Percentiles rank a stretch among this genome's conserved stretches.
phyloP scores from a whole-genome alignment of 1,140 invertebrate species.

The Zaprionus taronus region DNA sequence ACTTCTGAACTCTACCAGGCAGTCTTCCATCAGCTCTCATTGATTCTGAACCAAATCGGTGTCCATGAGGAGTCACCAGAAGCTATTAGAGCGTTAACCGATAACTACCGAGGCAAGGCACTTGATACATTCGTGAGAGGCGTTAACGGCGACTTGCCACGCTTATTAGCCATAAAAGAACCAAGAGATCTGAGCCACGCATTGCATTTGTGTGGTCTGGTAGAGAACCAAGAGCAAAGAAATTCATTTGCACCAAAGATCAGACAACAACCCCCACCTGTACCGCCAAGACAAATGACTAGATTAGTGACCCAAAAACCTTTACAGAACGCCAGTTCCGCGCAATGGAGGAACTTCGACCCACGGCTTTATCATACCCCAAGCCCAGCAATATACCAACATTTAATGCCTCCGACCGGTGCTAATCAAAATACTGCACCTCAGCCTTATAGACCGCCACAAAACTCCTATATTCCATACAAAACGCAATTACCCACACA shows the following conservation, averaged over 20 bases:
- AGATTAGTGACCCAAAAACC: too few relatives aligned
- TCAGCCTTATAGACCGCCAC: background rate
- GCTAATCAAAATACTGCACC: background rate
- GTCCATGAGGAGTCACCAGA: background rate
- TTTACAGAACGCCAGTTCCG: too few relatives aligned
- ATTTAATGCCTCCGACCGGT: background rate
- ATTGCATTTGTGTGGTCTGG: constrained; percentile 5
- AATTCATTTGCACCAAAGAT: constrained; percentile 8
- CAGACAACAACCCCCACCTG: too few relatives aligned
- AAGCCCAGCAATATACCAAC: too few relatives aligned
- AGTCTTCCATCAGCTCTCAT: constrained; percentile 7
- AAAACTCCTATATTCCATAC: background rate
- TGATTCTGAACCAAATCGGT: background rate
- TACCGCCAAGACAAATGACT: constrained; percentile 10
- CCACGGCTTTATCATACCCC: too few relatives aligned
- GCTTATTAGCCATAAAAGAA: constrained; percentile 14
- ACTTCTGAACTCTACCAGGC: constrained; percentile 8
- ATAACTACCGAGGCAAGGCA: constrained; percentile 3
- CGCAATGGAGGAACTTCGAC: too few relatives aligned
- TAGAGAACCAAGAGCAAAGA: constrained; percentile 5
- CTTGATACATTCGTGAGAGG: constrained; percentile 8
- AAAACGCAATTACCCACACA: background rate
- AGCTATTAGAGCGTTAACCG: background rate
- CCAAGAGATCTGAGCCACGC: constrained; percentile 16
- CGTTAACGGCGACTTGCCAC: constrained; percentile 9